Evolutionary conservation across 1,140 invertebrate species (phyloP), one percentile per base, ranked within the genome.

Genomic region (Heliconius hewitsoni): DNA sequence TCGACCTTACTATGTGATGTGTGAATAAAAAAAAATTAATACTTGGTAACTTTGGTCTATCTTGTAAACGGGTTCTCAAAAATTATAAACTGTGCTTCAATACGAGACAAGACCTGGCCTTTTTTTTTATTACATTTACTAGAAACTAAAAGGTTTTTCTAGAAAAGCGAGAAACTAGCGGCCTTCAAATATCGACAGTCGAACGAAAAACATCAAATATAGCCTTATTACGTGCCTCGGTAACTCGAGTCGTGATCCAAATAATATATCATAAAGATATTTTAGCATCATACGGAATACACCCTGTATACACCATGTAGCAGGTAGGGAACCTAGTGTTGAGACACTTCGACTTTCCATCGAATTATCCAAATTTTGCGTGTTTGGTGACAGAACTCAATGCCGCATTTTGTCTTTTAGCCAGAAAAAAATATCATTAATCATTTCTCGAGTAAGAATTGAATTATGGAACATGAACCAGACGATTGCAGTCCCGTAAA

Each of bases 181-280:
- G 23, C 60, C 60, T 66, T 30, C 60, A 66, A 57, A 30, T n/a
- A 27, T 66, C 23, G 60, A 66, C 23, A 27, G 5, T 66, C 11
- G 11, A 66, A 27, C 60, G 27, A 66, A 66, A 66, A 30, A 27
- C 23, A 27, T 9, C 60, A 66, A 66, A 66, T 30, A 11, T 66
- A 23, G 60, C 60, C 60, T 66, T 30, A 66, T 30, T 66, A 66
- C 60, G 60, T 66, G 60, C 60, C 60, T 30, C 23, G 60, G 27
- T 23, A 16, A 66, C 60, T 66, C 23, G 5, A 30, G 11, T 3
- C 60, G 30, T 16, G 3, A 30, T 66, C 27, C 30, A 16, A 13
- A 27, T 57, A 9, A 23, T 57, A 23, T 23, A 11, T 23, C 9
- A n/a, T 55, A 3, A 55, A 55, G 1, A 55, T 55, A 55, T 19